Conservation (phyloP, 2,888 invertebrate species). For the Diloba caeruleocephala region DNA sequence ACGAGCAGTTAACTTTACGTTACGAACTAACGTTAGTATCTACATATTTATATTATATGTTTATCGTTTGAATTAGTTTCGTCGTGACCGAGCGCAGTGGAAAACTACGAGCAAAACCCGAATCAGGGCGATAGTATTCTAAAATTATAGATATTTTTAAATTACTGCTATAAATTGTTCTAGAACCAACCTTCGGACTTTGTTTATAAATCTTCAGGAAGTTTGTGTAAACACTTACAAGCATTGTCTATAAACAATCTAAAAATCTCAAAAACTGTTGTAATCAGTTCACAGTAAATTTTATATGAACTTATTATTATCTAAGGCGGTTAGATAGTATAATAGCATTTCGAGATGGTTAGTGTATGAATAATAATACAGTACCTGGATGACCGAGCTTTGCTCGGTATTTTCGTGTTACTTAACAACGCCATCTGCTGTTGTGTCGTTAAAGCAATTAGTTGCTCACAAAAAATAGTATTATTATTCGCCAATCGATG, state of each 20-base stretch:
- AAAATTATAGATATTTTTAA: slow-evolving; percentile 9
- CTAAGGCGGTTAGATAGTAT: slow-evolving; percentile 12
- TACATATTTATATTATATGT: slow-evolving; percentile 20
- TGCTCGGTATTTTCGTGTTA: too few species aligned
- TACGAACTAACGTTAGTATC: too few species aligned
- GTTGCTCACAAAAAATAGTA: too few species aligned
- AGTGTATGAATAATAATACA: slow-evolving; percentile 1
- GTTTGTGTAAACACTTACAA: not conserved
- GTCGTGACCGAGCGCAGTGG: slow-evolving; percentile 48
- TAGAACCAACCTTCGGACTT: slow-evolving; percentile 11
- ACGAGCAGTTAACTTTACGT: slow-evolving; percentile 16
- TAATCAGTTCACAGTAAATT: slow-evolving; percentile 2
- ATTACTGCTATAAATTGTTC: slow-evolving; percentile 3
- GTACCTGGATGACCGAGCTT: too few species aligned
- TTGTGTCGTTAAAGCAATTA: too few species aligned
- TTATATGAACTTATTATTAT: not conserved
- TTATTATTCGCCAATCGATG: too few species aligned
- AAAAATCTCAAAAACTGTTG: slow-evolving; percentile 1
- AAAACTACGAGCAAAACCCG: slow-evolving; percentile 32
- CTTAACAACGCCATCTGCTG: too few species aligned
- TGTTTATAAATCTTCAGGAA: slow-evolving; percentile 7
- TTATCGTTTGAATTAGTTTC: slow-evolving; percentile 48
- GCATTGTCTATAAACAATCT: not conserved
- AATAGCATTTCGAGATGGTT: too few species aligned
- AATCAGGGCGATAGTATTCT: slow-evolving; percentile 12